Conservation (phyloP, 2,888 invertebrate species). For the Ophion ventricosus region DNA sequence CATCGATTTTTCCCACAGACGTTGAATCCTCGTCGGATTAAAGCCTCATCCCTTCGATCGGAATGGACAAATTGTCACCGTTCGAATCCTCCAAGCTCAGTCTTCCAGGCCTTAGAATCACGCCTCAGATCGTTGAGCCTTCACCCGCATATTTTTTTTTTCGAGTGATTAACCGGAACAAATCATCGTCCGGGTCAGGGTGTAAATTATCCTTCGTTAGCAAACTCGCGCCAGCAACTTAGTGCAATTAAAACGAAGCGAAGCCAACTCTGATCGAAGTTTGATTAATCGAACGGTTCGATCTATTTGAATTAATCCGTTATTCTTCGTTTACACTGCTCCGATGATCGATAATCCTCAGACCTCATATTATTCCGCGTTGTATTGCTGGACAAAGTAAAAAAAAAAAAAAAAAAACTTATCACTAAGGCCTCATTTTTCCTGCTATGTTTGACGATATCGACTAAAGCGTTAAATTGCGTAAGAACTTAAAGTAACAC, state of each 20-base stretch:
- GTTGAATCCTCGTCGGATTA: background rate
- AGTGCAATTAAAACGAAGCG: background rate
- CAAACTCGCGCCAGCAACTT: constrained; percentile 13
- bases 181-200: constrained; percentile 39
- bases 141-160: background rate
- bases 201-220: constrained; percentile 54
- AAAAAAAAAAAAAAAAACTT: background rate
- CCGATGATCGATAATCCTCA: background rate
- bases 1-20: constrained; percentile 1
- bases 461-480: constrained; percentile 10
- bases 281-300: too few species aligned
- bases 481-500: background rate
- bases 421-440: background rate
- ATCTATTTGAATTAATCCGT: too few species aligned
- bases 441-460: background rate
- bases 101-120: background rate
- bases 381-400: too few species aligned
- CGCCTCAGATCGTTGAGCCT: background rate
- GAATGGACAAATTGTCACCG: background rate
- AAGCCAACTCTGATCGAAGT: background rate
- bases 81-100: background rate
- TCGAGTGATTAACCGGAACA: constrained; percentile 3
- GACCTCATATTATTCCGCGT: background rate
- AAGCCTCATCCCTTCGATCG: constrained; percentile 33
- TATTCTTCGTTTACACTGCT: too few species aligned